phyloP scores from a whole-genome alignment of 2,113 vertebrate species.

The Tragulus kanchil region DNA sequence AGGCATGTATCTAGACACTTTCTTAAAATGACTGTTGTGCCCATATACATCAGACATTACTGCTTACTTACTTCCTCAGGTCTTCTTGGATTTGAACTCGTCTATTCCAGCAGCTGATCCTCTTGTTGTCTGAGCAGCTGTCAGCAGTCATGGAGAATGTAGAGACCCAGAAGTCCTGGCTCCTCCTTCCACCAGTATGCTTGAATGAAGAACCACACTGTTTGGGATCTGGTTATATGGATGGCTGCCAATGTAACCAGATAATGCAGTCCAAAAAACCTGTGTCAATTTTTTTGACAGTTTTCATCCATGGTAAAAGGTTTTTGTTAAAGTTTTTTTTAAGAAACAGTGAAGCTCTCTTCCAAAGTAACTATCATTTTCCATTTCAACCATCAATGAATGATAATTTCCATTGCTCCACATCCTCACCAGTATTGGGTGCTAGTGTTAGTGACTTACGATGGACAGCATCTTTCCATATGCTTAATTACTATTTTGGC shows the following conservation, averaged over 20 bases:
- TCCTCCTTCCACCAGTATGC: neutral
- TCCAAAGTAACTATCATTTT: neutral
- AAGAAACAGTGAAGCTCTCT: neutral
- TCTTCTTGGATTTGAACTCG: neutral
- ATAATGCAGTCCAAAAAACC: neutral
- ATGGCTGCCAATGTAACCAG: accelerated
- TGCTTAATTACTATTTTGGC: neutral
- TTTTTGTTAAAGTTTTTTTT: too few relatives aligned
- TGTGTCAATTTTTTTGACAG: too few relatives aligned
- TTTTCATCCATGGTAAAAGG: too few relatives aligned
- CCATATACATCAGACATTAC: neutral
- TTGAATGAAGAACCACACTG: neutral
- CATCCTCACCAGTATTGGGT: neutral
- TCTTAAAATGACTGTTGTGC: neutral
- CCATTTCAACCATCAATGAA: neutral
- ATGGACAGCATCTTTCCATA: neutral
- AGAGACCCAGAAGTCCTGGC: neutral
- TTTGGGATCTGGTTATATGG: neutral
- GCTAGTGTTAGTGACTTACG: neutral
- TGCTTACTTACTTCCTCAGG: neutral
- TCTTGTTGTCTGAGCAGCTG: neutral
- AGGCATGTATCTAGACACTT: neutral
- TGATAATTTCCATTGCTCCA: neutral
- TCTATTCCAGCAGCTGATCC: neutral
- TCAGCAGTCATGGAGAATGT: accelerated